phyloP scores from a whole-genome alignment of 2,797 vertebrate species.

The Clarias pachynema region DNA sequence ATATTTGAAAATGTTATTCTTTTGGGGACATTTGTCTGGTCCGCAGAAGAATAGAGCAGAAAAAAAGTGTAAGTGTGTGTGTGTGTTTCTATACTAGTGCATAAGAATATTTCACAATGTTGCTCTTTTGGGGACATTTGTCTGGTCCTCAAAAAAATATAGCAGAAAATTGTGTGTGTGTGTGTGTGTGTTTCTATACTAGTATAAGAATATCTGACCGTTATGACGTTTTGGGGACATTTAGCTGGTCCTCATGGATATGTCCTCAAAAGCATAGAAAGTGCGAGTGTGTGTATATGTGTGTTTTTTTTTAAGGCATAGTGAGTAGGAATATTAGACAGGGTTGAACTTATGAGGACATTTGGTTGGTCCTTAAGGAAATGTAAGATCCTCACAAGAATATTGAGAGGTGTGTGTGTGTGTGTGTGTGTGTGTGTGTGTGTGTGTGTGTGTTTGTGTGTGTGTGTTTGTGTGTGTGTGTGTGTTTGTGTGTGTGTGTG shows the following conservation, averaged over 20 bases:
- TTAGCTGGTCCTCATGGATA: neutral
- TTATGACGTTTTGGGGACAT: neutral
- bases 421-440: neutral
- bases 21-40: no score
- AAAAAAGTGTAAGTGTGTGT: no score
- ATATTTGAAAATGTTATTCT: no score
- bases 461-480: no score
- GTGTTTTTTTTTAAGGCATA: neutral
- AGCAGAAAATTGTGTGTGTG: neutral
- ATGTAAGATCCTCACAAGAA: no score
- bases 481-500: no score
- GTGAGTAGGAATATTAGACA: neutral
- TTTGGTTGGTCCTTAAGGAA: neutral
- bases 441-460: no score
- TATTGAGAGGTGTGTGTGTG: neutral
- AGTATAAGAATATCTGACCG: neutral
- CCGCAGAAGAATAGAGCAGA: no score
- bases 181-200: neutral
- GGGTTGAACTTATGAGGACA: neutral
- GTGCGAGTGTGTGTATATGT: neutral
- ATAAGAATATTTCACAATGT: no score
- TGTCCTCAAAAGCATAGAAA: neutral
- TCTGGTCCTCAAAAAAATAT: no score
- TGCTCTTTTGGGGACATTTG: no score
- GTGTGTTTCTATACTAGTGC: no score